Base-by-base conservation (phyloP, 2,797 vertebrate genomes). In the Mus spretus region DNA sequence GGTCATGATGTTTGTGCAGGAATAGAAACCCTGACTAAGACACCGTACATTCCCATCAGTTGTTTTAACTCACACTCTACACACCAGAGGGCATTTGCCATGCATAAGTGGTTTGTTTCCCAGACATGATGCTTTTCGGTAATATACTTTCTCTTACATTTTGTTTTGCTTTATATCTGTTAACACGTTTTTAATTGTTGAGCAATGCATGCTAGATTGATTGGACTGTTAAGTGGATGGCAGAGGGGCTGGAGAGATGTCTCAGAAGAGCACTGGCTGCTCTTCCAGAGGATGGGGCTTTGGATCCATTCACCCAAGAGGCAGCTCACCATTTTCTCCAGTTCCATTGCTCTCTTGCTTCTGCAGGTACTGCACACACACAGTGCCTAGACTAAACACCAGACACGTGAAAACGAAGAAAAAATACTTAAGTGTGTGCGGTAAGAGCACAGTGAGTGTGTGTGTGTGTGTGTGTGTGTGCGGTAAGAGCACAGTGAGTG, bases 61-160 rank as follows among this genome's bases (percentile, higher is more conserved):
- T 87, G 61, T 86, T 82, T 96, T 87, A 89, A 59, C 44, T 37
- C 82, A 24, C 22, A 17, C 77, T 31, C 53, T 91, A 84, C 65
- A n/a, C 1, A 50, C 91, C 44, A 31, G 1, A 59, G 20, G 14
- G 34, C 9, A 13, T 24, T 57, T 37, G 78, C 34, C 4, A 15
- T 84, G 85, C 4, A 15, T 84, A 85, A 77, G 15, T 37, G 79
- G 11, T 91, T 93, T 90, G 86, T 31, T 63, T 67, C 19, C 6
- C 19, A 74, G 77, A 59, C 12, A 50, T 75, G 59, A 79, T 83
- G 37, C 65, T 90, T 93, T 40, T 87, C 22, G 53, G 1, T 37
- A 79, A 81, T 28, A 37, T 75, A 63, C 3, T 80, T 93, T 74
- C 37, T 90, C 90, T 89, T 79, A 57, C 81, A 65, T 91, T 96